phyloP scores from a whole-genome alignment of 2,888 invertebrate species.

The Therioaphis trifolii region DNA sequence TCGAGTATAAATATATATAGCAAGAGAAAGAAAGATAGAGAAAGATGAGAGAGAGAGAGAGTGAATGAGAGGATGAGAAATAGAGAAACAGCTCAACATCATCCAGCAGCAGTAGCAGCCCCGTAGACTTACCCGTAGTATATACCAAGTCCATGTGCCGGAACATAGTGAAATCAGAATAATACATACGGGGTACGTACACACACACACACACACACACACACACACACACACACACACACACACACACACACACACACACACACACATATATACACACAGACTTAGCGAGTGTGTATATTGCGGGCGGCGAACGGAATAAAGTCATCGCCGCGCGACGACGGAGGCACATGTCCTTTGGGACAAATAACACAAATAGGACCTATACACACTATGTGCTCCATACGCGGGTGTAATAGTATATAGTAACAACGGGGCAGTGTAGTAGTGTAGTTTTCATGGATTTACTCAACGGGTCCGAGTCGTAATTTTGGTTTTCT shows the following conservation, averaged over 20 bases:
- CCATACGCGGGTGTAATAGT: constrained; percentile 31
- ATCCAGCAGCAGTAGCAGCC: background rate
- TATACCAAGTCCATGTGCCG: constrained; percentile 17
- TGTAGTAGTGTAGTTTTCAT: constrained; percentile 34
- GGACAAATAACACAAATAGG: constrained; percentile 62
- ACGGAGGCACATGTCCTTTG: constrained; percentile 13
- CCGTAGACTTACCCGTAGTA: background rate
- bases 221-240: background rate
- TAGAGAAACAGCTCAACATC: background rate
- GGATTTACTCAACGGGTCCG: constrained; percentile 56
- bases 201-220: background rate
- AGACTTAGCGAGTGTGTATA: background rate
- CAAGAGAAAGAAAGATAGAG: background rate
- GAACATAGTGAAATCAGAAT: constrained; percentile 54
- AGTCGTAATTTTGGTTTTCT: constrained; percentile 56
- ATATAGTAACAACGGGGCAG: constrained; percentile 40
- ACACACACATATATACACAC: too few species aligned
- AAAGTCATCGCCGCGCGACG: constrained; percentile 49
- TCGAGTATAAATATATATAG: constrained; percentile 27
- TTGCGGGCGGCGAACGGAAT: constrained; percentile 21
- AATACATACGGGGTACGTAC: constrained; percentile 14
- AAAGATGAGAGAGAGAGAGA: too few species aligned
- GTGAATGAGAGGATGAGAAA: too few species aligned
- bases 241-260: too few species aligned
- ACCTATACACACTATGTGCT: constrained; percentile 11